phyloP scores from a whole-genome alignment of 1,140 invertebrate genomes.

The Pomacea maculata region DNA sequence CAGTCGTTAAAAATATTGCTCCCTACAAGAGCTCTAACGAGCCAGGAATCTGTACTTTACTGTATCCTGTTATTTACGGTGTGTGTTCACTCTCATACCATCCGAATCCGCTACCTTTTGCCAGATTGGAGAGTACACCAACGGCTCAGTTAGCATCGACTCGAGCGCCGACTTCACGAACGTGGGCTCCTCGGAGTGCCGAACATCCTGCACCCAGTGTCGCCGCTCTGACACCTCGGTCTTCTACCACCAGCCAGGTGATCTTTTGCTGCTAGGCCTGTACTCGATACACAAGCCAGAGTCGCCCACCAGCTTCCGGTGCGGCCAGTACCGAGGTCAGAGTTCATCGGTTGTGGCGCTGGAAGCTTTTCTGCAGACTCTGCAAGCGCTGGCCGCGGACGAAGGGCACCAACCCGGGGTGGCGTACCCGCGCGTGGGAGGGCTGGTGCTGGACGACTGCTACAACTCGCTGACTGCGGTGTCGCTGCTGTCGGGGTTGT shows the following conservation, averaged over 20 bases:
- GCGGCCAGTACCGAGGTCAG: constrained; percentile 33
- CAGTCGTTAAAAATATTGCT: too few species aligned
- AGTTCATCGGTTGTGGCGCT: constrained; percentile 35
- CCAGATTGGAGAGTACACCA: constrained; percentile 14
- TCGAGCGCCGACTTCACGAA: neutral
- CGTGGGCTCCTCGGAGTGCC: constrained; percentile 23
- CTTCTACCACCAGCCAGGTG: constrained; percentile 44
- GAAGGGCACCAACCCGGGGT: neutral
- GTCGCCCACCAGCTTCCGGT: constrained; percentile 25
- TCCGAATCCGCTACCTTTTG: constrained; percentile 4
- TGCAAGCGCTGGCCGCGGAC: constrained; percentile 18
- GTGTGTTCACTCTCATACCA: neutral
- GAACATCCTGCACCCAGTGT: constrained; percentile 27
- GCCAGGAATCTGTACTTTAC: too few species aligned
- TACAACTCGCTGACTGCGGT: constrained; percentile 43
- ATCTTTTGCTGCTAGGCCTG: constrained; percentile 44
- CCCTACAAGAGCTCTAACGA: too few species aligned
- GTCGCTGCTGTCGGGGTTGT: constrained; percentile 33
- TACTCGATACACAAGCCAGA: constrained; percentile 38
- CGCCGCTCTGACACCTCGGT: constrained; percentile 15
- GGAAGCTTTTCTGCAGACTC: constrained; percentile 36
- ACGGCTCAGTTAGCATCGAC: constrained; percentile 7
- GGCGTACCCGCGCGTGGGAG: constrained; percentile 34
- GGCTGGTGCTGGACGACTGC: constrained; percentile 51
- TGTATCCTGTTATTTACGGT: too few species aligned